Conservation (phyloP, 64 coral and sea anemone species). For the Platygyra sinensis region DNA sequence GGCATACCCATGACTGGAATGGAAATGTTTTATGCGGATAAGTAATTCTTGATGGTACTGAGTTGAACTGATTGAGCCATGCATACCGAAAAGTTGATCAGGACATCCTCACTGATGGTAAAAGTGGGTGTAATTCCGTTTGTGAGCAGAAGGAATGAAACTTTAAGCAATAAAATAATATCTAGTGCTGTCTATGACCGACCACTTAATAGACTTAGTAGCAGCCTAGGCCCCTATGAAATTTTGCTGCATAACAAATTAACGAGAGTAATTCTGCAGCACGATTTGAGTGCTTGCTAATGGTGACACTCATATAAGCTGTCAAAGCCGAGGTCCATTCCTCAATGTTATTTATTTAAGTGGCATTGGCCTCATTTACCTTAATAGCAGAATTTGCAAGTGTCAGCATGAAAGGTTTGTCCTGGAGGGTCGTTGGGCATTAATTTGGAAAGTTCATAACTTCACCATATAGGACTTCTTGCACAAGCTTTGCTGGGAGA, state of each 20-base stretch:
- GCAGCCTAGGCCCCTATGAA: constrained; percentile 40
- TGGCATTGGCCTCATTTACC: too few species aligned
- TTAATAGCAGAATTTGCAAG: too few species aligned
- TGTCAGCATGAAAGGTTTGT: too few species aligned
- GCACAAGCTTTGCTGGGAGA: too few species aligned
- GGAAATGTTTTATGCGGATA: neutral
- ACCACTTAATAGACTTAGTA: constrained; percentile 9
- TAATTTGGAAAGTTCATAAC: too few species aligned
- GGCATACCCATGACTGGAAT: neutral
- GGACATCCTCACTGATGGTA: neutral
- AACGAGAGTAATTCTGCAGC: neutral
- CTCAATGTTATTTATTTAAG: too few species aligned
- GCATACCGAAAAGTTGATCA: neutral
- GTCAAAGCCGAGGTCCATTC: neutral
- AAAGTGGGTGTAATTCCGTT: neutral
- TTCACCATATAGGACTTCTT: too few species aligned
- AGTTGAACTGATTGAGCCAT: neutral
- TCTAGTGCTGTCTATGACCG: constrained; percentile 3
- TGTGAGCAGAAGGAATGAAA: neutral
- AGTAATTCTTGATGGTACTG: neutral
- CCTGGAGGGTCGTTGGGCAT: too few species aligned
- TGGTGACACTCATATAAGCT: constrained; percentile 10
- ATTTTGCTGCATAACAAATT: constrained; percentile 31
- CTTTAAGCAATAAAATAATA: constrained; percentile 36
- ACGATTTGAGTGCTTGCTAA: neutral